Conservation (phyloP, 2,797 vertebrate genomes). For the Hapalemur alaotrensis region DNA sequence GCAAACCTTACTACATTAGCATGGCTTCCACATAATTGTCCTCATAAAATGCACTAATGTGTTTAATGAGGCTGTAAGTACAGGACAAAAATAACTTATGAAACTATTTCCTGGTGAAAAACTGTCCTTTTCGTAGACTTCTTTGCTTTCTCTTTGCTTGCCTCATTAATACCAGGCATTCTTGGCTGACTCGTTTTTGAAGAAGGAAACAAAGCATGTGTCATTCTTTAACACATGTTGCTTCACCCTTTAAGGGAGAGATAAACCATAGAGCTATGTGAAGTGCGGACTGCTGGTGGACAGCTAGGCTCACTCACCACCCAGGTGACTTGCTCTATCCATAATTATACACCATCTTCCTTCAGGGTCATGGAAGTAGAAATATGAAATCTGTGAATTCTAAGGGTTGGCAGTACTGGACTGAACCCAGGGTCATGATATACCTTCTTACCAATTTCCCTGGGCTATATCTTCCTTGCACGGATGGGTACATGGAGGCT, state of each 20-base stretch:
- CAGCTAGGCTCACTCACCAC: background rate
- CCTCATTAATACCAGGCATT: background rate
- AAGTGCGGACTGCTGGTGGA: background rate
- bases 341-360: background rate
- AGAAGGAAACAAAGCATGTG: background rate
- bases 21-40: background rate
- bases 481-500: background rate
- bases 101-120: conserved; percentile 42
- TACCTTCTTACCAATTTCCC: background rate
- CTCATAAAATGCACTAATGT: conserved; percentile 30
- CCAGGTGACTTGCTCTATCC: background rate
- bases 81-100: conserved; percentile 42
- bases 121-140: background rate
- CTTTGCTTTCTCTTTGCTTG: conserved; percentile 15
- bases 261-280: background rate
- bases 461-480: background rate
- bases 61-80: conserved; percentile 62
- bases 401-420: background rate
- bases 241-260: background rate
- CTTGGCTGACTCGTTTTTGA: background rate
- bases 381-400: background rate
- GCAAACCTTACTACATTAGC: background rate
- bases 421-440: background rate
- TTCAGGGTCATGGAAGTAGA: background rate
- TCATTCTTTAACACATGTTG: background rate